Percentiles rank a stretch among this genome's conserved stretches.
These are phyloP conservation scores for Eupsilia transversa DNA, from an alignment of 2,888 invertebrate genomes.

Conservation along the genomic window DNA sequence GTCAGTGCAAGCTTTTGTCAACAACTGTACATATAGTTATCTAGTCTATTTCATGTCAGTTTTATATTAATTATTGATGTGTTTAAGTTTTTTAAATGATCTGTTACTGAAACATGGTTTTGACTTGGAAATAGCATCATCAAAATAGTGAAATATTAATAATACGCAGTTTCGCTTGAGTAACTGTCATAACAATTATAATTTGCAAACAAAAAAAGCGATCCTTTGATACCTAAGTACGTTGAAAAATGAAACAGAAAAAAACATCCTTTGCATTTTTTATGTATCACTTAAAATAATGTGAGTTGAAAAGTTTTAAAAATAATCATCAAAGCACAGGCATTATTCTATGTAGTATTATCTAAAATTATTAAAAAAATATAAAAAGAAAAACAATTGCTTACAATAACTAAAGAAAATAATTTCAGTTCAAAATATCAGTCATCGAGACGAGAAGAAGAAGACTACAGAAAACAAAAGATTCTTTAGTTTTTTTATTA, in stretches of 20 bases:
- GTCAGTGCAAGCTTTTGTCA: conserved; percentile 44
- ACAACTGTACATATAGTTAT: conserved; percentile 29
- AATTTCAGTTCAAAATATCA: too few species aligned
- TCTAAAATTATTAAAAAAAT: too few species aligned
- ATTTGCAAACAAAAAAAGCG: not conserved
- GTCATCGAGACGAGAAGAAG: too few species aligned
- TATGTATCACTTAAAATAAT: not conserved
- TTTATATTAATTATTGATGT: too few species aligned
- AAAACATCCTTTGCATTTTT: not conserved
- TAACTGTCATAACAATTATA: not conserved
- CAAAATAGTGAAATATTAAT: not conserved
- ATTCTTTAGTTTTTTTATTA: too few species aligned
- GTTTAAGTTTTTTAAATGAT: not conserved
- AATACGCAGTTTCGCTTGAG: not conserved
- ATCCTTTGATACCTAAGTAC: not conserved
- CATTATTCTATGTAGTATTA: not conserved
- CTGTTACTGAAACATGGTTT: not conserved
- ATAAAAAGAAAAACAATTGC: not conserved
- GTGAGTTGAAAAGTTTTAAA: not conserved
- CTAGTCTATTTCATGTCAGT: too few species aligned
- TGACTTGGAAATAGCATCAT: not conserved
- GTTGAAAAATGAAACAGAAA: not conserved
- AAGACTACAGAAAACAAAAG: too few species aligned
- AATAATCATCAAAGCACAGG: not conserved
- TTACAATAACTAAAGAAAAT: not conserved